Evolutionary conservation across 2,888 invertebrate genomes (phyloP).

Genomic region (Lamellibrachia satsuma): DNA sequence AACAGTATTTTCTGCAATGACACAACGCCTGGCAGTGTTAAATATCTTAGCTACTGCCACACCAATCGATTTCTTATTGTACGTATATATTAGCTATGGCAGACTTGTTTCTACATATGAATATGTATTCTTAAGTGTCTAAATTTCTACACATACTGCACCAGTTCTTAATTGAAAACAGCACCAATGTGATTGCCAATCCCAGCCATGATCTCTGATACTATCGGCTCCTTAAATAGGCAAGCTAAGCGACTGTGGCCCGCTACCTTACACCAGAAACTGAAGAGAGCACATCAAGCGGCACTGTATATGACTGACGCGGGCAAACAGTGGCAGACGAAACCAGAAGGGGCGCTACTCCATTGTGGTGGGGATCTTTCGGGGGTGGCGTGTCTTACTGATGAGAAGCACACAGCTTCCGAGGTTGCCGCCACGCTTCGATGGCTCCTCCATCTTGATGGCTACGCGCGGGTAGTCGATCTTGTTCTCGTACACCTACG

Average conservation of each 20-base stretch:
- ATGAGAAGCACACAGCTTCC: conserved; percentile 84
- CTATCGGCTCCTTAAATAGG: not conserved
- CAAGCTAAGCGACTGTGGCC: conserved; percentile 12
- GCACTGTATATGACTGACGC: not conserved
- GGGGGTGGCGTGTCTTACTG: conserved; percentile 63
- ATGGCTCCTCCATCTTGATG: conserved; percentile 81
- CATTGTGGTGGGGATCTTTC: conserved; percentile 47
- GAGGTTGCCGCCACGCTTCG: conserved; percentile 81
- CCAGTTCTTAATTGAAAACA: not conserved
- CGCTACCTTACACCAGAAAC: not conserved
- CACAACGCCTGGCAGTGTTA: not conserved
- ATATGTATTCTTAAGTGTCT: not conserved
- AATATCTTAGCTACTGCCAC: not conserved
- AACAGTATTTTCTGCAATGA: not conserved
- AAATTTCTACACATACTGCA: not conserved
- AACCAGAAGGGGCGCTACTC: not conserved
- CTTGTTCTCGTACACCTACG: conserved; percentile 80
- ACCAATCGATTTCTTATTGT: not conserved
- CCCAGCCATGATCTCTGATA: not conserved
- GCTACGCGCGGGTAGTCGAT: conserved; percentile 84
- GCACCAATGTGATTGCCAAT: not conserved
- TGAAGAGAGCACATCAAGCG: not conserved
- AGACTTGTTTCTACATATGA: not conserved
- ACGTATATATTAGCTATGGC: not conserved
- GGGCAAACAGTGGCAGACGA: not conserved